Base-by-base conservation (phyloP, 2,797 vertebrate species). In the Chaetophractus vellerosus region DNA sequence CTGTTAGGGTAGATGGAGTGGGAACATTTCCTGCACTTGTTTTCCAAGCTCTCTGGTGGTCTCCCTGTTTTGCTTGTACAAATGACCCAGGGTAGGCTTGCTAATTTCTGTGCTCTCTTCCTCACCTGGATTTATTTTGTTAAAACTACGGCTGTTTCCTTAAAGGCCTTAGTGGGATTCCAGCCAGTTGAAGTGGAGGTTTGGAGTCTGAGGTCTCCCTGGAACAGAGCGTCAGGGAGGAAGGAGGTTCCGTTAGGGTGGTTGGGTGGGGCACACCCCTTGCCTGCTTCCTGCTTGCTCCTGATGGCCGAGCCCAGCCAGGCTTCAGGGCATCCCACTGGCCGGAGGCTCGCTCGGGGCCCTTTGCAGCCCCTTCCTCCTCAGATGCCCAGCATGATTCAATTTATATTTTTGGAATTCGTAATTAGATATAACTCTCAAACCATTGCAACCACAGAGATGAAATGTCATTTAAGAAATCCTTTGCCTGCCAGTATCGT, bases 371-470 rank as follows among this genome's bases (percentile, higher is more conserved):
- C 7, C 1, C 68, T 28, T 63, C 26, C 16, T 72, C 21, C 75
- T 57, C 33, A 0, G 9, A 36, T 0, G 1, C 26, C 76, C 6
- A 0, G 8, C 28, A n/a, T n/a, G n/a, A n/a, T n/a, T n/a, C n/a
- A n/a, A n/a, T n/a, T n/a, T n/a, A n/a, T n/a, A n/a, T n/a, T n/a
- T n/a, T n/a, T n/a, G n/a, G n/a, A n/a, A n/a, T n/a, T n/a, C n/a
- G n/a, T n/a, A n/a, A n/a, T n/a, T n/a, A n/a, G n/a, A n/a, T n/a
- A n/a, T n/a, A n/a, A n/a, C n/a, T n/a, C n/a, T n/a, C n/a, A n/a
- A n/a, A n/a, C n/a, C n/a, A n/a, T n/a, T n/a, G n/a, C n/a, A n/a
- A n/a, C n/a, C 36, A 10, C 38, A 63, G 85, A 50, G 85, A 38
- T 9, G 31, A 50, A 9, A 48, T 9, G 23, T 45, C 28, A 28